Conservation (phyloP, 2,113 vertebrate species). For the Triplophysa siluroides region DNA sequence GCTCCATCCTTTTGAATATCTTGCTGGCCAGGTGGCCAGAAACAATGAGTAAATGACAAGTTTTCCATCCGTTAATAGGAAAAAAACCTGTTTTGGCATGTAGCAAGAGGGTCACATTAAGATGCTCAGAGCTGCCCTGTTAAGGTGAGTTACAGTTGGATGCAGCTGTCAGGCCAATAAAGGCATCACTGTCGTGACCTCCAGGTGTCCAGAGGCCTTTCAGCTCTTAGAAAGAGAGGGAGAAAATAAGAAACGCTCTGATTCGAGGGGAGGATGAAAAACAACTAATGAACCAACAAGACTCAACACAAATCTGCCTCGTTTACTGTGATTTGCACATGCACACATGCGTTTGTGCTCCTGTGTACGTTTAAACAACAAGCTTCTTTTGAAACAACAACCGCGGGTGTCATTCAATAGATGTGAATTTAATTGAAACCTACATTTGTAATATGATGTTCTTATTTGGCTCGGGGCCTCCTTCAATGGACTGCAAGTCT, state of each 20-base stretch:
- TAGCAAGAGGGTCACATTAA: not conserved
- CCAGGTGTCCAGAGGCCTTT: conserved; percentile 47
- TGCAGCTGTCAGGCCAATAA: conserved; percentile 14
- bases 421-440: not conserved
- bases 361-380: conserved; percentile 13
- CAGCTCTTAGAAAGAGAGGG: conserved; percentile 21
- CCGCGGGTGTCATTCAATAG: not conserved
- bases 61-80: not conserved
- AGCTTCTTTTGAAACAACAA: conserved; percentile 10
- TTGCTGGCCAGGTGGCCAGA: not conserved
- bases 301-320: conserved; percentile 42
- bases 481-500: no score
- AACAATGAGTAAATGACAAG: not conserved
- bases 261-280: conserved; percentile 48
- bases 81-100: no score
- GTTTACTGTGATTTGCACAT: no score
- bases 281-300: conserved; percentile 53
- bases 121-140: not conserved
- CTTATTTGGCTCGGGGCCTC: no score
- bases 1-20: not conserved
- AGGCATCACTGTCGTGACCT: conserved; percentile 2
- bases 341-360: conserved; percentile 29
- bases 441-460: no score
- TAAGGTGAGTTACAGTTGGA: conserved; percentile 1
- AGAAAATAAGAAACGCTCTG: conserved; percentile 25